Base-by-base conservation (phyloP, 2,797 vertebrate genomes). In the Microctenopoma stevenorrisi region DNA sequence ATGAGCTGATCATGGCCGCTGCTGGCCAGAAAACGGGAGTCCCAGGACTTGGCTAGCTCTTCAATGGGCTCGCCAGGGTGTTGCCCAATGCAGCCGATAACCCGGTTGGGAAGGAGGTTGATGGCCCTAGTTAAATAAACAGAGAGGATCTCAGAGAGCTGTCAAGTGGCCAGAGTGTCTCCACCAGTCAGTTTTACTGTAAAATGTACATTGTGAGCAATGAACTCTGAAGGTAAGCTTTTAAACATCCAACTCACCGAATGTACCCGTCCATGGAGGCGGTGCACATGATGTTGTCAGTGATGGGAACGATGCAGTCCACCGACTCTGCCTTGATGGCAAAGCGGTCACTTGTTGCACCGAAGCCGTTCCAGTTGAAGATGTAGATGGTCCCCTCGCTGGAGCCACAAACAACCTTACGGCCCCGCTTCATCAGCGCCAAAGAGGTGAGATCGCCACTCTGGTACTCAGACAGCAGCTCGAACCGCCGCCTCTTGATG, bases 321-420 rank as follows among this genome's bases (percentile, higher is more conserved):
- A 99, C 85, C 0, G 97, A 97, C 87, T 98, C 97, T 0, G 95
- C 96, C 87, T 94, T 93, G 56, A 97, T 42, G 0, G 95, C 94
- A n/a, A 99, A 98, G 57, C 97, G 96, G 81, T 99, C 98, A 4
- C 98, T 98, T 65, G 97, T 95, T 0, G 97, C 98, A 2, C 97
- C 98, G 0, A 98, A 98, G 33, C 96, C 97, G 0, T 96, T 91
- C 98, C 98, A 99, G 91, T 99, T 98, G 86, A 99, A 99, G 87
- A 99, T 95, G 87, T 98, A 98, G 73, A 99, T 66, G n/a, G 93
- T 98, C 0, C 97, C 98, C 64, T 98, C 96, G 0, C 96, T 96
- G 79, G 97, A 99, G 63, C 98, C 96, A 47, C 97, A 98, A 0
- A 89, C 95, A 64, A 97, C 97, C 79, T 99, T 99, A 85, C 74